Percentiles rank a stretch among this genome's conserved stretches.
Evolutionary conservation across 37 sponge, comb jelly and placozoan species (phyloP).

Genomic region (Petrosia ficiformis): DNA sequence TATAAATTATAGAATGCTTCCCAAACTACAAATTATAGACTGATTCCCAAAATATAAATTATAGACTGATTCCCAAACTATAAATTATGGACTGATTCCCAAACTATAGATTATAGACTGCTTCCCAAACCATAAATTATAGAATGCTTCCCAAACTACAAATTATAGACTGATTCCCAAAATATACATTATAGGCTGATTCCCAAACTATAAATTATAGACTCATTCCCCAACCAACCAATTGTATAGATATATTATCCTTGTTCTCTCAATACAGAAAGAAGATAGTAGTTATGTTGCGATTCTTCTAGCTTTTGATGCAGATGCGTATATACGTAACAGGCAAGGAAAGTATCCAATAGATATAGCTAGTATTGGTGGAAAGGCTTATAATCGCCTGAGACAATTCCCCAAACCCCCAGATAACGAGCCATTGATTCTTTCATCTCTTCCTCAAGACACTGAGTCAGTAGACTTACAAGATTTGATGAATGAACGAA

Average conservation of each 20-base stretch:
- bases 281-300: conserved; percentile 11
- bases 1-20: too few relatives aligned
- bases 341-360: conserved; percentile 21
- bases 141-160: too few relatives aligned
- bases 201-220: too few relatives aligned
- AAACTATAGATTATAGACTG: too few relatives aligned
- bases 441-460: background rate
- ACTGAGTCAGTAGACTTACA: background rate
- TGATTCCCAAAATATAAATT: too few relatives aligned
- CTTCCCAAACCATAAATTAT: too few relatives aligned
- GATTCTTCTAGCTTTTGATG: conserved; percentile 43
- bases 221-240: too few relatives aligned
- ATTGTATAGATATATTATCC: background rate
- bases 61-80: too few relatives aligned
- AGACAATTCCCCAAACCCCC: background rate
- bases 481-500: background rate
- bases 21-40: too few relatives aligned
- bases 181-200: too few relatives aligned
- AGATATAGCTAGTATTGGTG: background rate
- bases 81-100: too few relatives aligned
- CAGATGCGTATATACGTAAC: conserved; percentile 24
- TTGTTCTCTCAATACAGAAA: background rate
- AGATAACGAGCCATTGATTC: background rate
- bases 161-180: too few relatives aligned
- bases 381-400: background rate